Base-by-base conservation (phyloP, 2,888 invertebrate species). In the Melangyna quadrimaculata region DNA sequence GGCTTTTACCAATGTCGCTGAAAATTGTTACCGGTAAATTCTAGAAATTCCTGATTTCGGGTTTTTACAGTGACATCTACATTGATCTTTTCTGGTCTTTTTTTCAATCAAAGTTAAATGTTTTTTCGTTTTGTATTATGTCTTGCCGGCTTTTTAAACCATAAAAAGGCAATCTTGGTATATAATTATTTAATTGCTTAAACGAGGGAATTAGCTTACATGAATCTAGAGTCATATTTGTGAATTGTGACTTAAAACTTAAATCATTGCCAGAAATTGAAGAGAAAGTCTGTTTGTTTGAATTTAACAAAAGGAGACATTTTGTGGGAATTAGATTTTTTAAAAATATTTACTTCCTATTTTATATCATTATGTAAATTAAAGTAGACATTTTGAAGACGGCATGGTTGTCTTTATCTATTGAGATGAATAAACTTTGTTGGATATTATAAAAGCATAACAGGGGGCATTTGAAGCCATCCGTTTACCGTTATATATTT, bases 171-270 rank as follows among this genome's bases (percentile, higher is more conserved):
- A 73, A 82, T 78, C 69, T 63, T 32, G 12, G 72, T 59, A 22
- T 53, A n/a, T 78, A 82, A 82, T 82, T 78, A 73, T 82, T 77
- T 77, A 82, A 82, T 82, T 82, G 53, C 37, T 51, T 22, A 48
- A 59, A 12, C 5, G 32, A 63, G 17, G 43, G 40, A 27, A 70
- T 61, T 29, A 69, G 40, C 40, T 59, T 14, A 9, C 7, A 40
- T n/a, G 22, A 40, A 14, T n/a, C n/a, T 14, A 45, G 73, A 80
- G 72, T 59, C 77, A 43, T 61, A 51, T 27, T 45, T 40, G 17
- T 43, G 1, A 14, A 2, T 57, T 57, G 55, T 6, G 55, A 55
- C 29, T 29, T 29, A 10, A 3, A n/a, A 17, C 17, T 29, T 9
- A 3, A n/a, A 17, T 2, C 27, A 24, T 48, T 24, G 51, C 69